Base-by-base conservation (phyloP, 1,140 invertebrate species). In the Brachionus calyciflorus region DNA sequence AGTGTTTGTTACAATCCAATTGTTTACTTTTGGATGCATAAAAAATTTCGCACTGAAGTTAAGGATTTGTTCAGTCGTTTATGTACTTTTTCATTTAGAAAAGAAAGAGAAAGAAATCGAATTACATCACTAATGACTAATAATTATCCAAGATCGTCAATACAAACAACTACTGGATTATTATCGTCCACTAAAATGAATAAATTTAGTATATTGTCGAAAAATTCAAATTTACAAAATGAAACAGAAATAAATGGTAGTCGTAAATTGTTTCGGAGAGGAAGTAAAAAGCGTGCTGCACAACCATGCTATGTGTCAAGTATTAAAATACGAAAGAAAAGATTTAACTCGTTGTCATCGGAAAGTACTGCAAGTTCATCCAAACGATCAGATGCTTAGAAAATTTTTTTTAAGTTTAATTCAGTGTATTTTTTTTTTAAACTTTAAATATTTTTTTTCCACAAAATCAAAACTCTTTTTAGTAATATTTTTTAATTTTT, bases 1-100 rank as follows among this genome's bases (percentile, higher is more conserved):
- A 87, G 86, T 63, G 87, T 87, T 5, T 86, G 87, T 65, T 86
- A 85, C 77, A 88, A 88, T 78, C 87, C 87, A 0, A 84, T 88
- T 76, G 81, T 88, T 5, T 88, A 88, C 78, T 87, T 86, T 73
- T 84, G 87, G 84, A 79, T 88, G 14, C 87, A 87, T 79, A 82
- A 84, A 55, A 80, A 80, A 41, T 85, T 85, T 77, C 60, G 82
- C 19, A 79, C 69, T 10, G 69, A 73, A 73, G 69, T 73, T 17
- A 73, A 73, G 30, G 40, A 65, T 21, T 44, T 65, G 19, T 65
- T 65, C n/a, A 14, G 10, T 3, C 3, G 60, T 2, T 44, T 65
- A 1, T 44, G 41, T 65, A 44, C 7, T 44, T 44, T 65, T 10
- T 30, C 14, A 10, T 33, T 37, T 9, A 37, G 19, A 4, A 33